Evolutionary conservation across 2,797 vertebrate species (phyloP), one percentile per base, ranked within the genome.

Genomic region (Pangasius larnaudii): DNA sequence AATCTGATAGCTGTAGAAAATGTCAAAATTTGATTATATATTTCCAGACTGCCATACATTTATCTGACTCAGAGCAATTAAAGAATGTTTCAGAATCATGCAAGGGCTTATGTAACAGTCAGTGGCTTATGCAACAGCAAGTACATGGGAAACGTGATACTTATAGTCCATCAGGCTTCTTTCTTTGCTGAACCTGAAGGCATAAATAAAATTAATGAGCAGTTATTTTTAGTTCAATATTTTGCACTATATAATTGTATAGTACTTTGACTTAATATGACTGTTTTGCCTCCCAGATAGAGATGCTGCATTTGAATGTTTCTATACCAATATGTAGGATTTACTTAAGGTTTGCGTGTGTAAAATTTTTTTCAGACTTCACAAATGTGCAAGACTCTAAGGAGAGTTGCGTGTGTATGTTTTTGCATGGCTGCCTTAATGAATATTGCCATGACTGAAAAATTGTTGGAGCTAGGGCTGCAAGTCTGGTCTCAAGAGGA

Each of bases 121-220:
- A 24, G 36, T 33, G 51, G 75, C 74, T 85, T 71, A 80, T 24
- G 30, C 30, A 81, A 81, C n/a, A 81, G 11, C 46, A 65, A 77
- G 72, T 30, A 63, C n/a, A 9, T 56, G 36, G 53, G 6, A 56
- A 33, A 58, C 9, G 30, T 75, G 24, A 24, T 63, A 53, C 36
- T 33, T 33, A 67, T 42, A 46, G 4, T 59, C 16, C 27, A 82
- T 33, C 14, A 53, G n/a, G 22, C 86, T 87, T 88, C 80, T 11
- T 81, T 88, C 78, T 85, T 27, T 39, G n/a, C 72, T 56, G 5
- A 80, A 85, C 74, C 49, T 69, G 79, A 85, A 84, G 88, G 51
- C 84, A 74, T 13, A 86, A 46, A 7, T 33, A 56, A 53, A 67
- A 5, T 74, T 84, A 83, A 81, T 80, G 58, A 88, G 79, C n/a